Evolutionary conservation across 2,888 invertebrate genomes (phyloP).

Genomic region (Nezara viridula): DNA sequence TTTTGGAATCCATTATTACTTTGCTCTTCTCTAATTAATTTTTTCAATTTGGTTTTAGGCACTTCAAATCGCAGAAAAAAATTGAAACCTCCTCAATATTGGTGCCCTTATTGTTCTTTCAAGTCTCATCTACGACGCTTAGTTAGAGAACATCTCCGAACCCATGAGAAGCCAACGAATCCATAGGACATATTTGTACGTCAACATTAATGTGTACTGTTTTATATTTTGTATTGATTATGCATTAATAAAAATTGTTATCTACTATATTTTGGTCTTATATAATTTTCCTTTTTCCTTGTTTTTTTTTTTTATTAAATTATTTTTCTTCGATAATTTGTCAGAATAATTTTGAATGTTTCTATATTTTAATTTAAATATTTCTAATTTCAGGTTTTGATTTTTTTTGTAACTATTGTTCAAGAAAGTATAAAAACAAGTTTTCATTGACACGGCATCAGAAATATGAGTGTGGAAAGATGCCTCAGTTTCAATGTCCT

Average conservation of each 20-base stretch:
- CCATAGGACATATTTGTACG: background rate
- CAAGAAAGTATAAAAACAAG: slow-evolving; percentile 57
- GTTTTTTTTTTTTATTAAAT: background rate
- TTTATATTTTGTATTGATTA: slow-evolving; percentile 22
- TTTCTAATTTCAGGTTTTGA: slow-evolving; percentile 48
- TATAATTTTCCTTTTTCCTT: background rate
- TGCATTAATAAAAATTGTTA: background rate
- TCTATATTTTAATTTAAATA: background rate
- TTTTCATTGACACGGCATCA: slow-evolving; percentile 52
- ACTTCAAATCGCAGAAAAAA: slow-evolving; percentile 27
- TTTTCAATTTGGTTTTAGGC: slow-evolving; percentile 45
- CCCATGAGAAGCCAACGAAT: slow-evolving; percentile 41
- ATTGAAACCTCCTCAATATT: slow-evolving; percentile 68
- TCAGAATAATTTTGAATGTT: background rate
- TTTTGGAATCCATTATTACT: background rate
- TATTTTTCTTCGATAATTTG: background rate
- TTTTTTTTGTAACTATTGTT: slow-evolving; percentile 55
- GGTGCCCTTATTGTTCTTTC: slow-evolving; percentile 68
- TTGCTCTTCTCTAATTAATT: background rate
- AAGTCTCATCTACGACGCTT: slow-evolving; percentile 51
- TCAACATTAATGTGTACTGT: background rate
- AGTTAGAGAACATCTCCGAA: slow-evolving; percentile 53
- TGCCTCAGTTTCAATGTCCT: slow-evolving; percentile 61
- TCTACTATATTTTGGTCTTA: background rate
- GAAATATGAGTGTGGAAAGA: slow-evolving; percentile 61